Base-by-base conservation (phyloP, 2,113 vertebrate species). In the Atlantisia rogersi region DNA sequence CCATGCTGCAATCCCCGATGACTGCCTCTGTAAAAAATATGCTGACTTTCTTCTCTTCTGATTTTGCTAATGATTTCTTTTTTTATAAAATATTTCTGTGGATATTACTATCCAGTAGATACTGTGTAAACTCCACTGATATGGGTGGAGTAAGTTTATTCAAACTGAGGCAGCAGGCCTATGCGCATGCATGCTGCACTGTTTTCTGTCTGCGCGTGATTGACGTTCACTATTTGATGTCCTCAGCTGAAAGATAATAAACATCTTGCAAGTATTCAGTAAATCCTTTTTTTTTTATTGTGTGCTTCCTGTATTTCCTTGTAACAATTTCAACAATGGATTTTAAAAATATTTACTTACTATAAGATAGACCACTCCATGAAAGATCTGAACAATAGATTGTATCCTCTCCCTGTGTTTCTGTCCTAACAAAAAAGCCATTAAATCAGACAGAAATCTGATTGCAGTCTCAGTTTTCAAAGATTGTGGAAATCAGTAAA, bases 1-100 rank as follows among this genome's bases (percentile, higher is more conserved):
- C 8, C 35, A 55, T 0, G 0, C 3, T 58, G 12, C 3, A 6
- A 42, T 55, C 21, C 3, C 50, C 12, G 25, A 40, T 9, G 24
- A 63, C 48, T 62, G 2, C 2, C 25, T 73, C 16, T 32, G 5
- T 26, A 39, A 50, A 52, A 53, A 42, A 37, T 52, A 3, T 71
- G 69, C 35, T 52, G 20, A 19, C 2, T 40, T 32, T 58, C 25
- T 89, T 68, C 77, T 11, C 53, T 83, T 58, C 28, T 83, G 5
- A 6, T 80, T 90, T 85, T 79, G 9, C 2, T 65, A 64, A 52
- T 77, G 2, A 80, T 63, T 44, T 73, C 35, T 55, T 46, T 46
- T 59, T 77, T 78, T 74, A 24, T 46, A 53, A 69, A n/a, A 5
- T 62, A 20, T 80, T 90, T 90, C 50, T 77, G 58, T 29, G 52